These are phyloP conservation scores for Baronia brevicornis DNA, from an alignment of 2,888 invertebrate species.

Conservation along the genomic window DNA sequence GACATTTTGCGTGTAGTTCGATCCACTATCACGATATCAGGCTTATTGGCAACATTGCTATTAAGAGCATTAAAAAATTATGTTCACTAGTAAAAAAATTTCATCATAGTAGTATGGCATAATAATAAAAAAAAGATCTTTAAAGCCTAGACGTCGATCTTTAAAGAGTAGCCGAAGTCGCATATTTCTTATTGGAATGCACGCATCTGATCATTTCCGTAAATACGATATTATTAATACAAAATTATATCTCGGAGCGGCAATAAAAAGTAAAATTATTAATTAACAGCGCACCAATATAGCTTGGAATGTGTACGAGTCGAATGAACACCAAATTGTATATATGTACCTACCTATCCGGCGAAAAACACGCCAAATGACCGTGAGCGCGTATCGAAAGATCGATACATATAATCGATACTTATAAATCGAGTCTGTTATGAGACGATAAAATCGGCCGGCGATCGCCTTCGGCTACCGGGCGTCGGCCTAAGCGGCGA, in stretches of 20 bases:
- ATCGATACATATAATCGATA: constrained; percentile 73
- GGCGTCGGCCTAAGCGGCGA: constrained; percentile 72
- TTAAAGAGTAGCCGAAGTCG: too few relatives aligned
- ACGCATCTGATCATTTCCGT: not conserved
- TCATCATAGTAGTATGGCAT: too few relatives aligned
- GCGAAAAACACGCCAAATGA: constrained; percentile 57
- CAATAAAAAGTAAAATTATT: constrained; percentile 8
- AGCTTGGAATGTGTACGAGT: constrained; percentile 7
- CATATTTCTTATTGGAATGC: not conserved
- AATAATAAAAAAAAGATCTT: too few relatives aligned
- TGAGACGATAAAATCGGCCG: constrained; percentile 71
- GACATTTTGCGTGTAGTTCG: too few relatives aligned
- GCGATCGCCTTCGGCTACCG: constrained; percentile 70
- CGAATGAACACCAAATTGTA: constrained; percentile 32
- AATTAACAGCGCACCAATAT: constrained; percentile 11
- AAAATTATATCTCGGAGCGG: too few relatives aligned
- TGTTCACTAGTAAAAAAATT: too few relatives aligned
- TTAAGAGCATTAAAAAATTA: too few relatives aligned
- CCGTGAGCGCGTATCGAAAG: constrained; percentile 60
- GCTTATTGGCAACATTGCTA: too few relatives aligned
- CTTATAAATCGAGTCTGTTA: constrained; percentile 74
- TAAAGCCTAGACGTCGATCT: too few relatives aligned
- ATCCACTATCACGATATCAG: too few relatives aligned
- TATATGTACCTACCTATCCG: too few relatives aligned
- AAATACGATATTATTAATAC: not conserved